Conservation (phyloP, 1,140 invertebrate species). For the Drosophila teissieri region DNA sequence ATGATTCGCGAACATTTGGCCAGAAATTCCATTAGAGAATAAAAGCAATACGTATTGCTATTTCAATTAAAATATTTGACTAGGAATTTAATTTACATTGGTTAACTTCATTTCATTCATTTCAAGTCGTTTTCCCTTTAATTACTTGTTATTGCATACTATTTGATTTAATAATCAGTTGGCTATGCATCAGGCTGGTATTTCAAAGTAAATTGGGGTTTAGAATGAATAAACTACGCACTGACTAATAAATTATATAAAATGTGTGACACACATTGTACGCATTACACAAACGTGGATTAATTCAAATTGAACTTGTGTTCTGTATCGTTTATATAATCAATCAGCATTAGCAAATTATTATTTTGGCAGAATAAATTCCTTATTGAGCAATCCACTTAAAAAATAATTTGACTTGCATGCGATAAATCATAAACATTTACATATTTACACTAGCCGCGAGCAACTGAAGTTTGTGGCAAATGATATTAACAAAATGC, state of each 20-base stretch:
- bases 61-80: too few relatives aligned
- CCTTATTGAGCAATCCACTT: constrained; percentile 24
- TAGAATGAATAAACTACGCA: not conserved
- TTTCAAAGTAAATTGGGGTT: not conserved
- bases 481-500: constrained; percentile 18
- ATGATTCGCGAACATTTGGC: too few relatives aligned
- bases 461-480: not conserved
- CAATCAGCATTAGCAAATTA: constrained; percentile 24
- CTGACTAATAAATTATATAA: constrained; percentile 3
- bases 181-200: not conserved
- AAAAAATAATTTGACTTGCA: constrained; percentile 22
- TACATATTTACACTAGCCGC: not conserved
- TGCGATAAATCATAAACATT: constrained; percentile 21
- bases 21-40: too few relatives aligned
- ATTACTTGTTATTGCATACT: not conserved
- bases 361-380: not conserved
- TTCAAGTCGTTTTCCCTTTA: not conserved
- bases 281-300: not conserved
- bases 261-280: constrained; percentile 3
- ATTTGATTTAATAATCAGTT: not conserved
- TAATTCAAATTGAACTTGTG: constrained; percentile 8
- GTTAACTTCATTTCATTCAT: not conserved
- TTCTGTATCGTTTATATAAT: constrained; percentile 14
- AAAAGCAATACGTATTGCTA: too few relatives aligned
- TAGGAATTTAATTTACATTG: not conserved